phyloP scores from a whole-genome alignment of 2,797 vertebrate species.

The Paramormyrops hopkinsi region DNA sequence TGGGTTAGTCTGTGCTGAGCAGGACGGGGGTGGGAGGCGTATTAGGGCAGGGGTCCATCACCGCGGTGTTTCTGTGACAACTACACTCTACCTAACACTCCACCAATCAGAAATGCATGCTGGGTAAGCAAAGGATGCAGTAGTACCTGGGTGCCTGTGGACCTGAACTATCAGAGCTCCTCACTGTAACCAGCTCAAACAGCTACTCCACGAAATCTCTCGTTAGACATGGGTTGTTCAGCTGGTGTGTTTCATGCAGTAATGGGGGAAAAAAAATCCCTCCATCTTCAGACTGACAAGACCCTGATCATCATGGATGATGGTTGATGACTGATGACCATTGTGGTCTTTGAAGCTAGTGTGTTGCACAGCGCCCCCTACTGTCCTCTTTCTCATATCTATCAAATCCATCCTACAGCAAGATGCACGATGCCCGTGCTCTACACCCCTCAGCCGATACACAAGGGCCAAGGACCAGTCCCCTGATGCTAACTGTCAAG shows the following conservation, averaged over 20 bases:
- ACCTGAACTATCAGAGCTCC: background rate
- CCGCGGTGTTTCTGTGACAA: slow-evolving; percentile 48
- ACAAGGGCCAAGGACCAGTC: background rate
- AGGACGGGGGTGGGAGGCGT: slow-evolving; percentile 6
- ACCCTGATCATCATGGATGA: background rate
- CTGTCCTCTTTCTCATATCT: background rate
- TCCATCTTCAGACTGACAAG: background rate
- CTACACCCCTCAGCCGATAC: background rate
- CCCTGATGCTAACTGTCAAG: background rate
- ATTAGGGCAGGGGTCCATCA: slow-evolving; percentile 36
- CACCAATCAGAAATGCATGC: background rate
- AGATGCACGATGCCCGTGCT: background rate
- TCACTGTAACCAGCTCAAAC: background rate
- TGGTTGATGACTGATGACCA: background rate
- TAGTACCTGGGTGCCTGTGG: background rate
- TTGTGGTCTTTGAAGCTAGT: background rate
- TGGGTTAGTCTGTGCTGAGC: background rate
- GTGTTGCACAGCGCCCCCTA: background rate
- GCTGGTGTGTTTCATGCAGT: background rate
- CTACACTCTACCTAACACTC: slow-evolving; percentile 29
- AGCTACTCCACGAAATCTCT: background rate
- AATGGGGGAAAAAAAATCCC: background rate
- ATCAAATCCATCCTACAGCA: background rate
- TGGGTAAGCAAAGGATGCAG: background rate
- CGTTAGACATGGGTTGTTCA: background rate